Evolutionary conservation across 2,797 vertebrate species (phyloP).

Genomic region (Takifugu ocellatus): DNA sequence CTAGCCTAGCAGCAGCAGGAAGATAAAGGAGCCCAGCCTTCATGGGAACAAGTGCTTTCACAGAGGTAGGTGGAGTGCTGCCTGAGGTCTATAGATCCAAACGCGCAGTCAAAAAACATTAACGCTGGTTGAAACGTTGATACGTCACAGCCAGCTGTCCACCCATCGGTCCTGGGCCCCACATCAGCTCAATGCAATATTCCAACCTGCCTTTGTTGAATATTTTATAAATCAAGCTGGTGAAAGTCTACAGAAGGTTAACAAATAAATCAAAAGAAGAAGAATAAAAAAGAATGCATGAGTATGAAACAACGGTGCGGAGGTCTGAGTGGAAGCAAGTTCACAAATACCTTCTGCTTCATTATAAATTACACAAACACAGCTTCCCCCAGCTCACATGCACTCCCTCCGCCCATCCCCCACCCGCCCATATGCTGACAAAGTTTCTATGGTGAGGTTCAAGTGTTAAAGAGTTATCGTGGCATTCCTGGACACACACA

Average conservation of each 20-base stretch:
- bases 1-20: not conserved
- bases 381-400: conserved; percentile 5
- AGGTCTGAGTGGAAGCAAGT: conserved; percentile 21
- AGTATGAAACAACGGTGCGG: too few species aligned
- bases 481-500: conserved; percentile 31
- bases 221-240: conserved; percentile 46
- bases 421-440: conserved; percentile 53
- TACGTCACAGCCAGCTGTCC: too few species aligned
- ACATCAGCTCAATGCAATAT: too few species aligned
- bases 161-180: too few species aligned
- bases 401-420: conserved; percentile 9
- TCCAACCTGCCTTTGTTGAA: conserved; percentile 13
- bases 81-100: not conserved
- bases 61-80: not conserved
- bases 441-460: conserved; percentile 62
- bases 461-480: conserved; percentile 37
- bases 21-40: not conserved
- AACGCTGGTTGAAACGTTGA: too few species aligned
- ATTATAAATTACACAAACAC: conserved; percentile 51
- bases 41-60: not conserved
- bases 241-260: conserved; percentile 14
- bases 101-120: too few species aligned
- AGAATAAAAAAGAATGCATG: too few species aligned
- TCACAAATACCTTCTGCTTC: conserved; percentile 57
- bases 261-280: too few species aligned